phyloP scores from a whole-genome alignment of 2,888 invertebrate genomes.

The Onchidella celtica region DNA sequence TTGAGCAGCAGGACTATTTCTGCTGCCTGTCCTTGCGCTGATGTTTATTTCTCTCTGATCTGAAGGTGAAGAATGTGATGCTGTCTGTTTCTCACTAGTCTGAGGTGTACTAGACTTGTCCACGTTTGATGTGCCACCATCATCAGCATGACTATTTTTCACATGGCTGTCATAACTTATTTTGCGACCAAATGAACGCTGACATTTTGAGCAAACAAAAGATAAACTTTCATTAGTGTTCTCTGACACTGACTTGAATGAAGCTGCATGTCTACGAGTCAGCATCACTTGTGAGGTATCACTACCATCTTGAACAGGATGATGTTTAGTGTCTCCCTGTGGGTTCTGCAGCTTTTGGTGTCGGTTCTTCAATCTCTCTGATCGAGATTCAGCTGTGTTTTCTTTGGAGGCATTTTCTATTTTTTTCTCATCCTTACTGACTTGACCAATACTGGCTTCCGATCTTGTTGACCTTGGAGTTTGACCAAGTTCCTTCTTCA shows the following conservation, averaged over 20 bases:
- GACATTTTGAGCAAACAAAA: conserved; percentile 57
- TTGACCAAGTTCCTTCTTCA: too few relatives aligned
- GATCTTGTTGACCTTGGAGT: not conserved
- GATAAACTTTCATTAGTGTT: not conserved
- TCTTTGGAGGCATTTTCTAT: not conserved
- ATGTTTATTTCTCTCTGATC: not conserved
- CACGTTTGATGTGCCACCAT: not conserved
- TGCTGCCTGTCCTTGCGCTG: not conserved
- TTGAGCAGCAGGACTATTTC: too few relatives aligned
- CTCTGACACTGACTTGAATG: not conserved
- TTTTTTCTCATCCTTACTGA: not conserved
- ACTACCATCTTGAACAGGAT: not conserved
- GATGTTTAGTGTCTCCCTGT: not conserved
- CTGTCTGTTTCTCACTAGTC: not conserved
- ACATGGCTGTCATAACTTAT: conserved; percentile 58
- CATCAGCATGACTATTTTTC: conserved; percentile 50
- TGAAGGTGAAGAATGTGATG: not conserved
- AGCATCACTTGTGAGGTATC: not conserved
- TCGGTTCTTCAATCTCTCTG: conserved; percentile 8
- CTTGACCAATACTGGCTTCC: not conserved
- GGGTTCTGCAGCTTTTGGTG: not conserved
- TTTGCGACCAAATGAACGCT: conserved; percentile 58
- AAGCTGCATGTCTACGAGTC: not conserved
- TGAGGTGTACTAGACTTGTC: not conserved
- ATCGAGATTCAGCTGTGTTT: not conserved